phyloP scores from a whole-genome alignment of 1,140 invertebrate genomes.

The Zaprionus kolodkinae region DNA sequence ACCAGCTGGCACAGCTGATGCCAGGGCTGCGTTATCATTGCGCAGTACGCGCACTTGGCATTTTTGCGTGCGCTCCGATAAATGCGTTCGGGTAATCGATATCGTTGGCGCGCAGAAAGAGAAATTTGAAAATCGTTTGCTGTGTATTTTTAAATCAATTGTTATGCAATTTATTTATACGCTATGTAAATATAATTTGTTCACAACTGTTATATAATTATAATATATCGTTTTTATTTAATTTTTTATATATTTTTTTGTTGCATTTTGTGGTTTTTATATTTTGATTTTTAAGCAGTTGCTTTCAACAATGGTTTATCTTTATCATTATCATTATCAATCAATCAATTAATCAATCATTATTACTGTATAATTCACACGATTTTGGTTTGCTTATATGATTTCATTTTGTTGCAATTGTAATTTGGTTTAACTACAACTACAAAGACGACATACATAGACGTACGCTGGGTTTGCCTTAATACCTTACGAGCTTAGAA shows the following conservation, averaged over 20 bases:
- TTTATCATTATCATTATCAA: constrained; percentile 33
- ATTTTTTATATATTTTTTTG: constrained; percentile 23
- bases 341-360: constrained; percentile 51
- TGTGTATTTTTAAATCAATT: constrained; percentile 75
- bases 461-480: constrained; percentile 44
- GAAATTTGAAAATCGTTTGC: neutral
- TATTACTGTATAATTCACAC: constrained; percentile 60
- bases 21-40: constrained; percentile 9
- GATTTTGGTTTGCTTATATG: constrained; percentile 43
- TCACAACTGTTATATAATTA: constrained; percentile 82
- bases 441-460: constrained; percentile 44
- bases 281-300: constrained; percentile 74
- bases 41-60: neutral
- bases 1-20: constrained; percentile 18
- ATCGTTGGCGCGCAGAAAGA: neutral
- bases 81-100: neutral
- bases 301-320: constrained; percentile 74
- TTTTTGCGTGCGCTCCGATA: neutral
- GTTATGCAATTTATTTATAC: constrained; percentile 81
- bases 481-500: constrained; percentile 54
- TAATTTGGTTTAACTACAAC: constrained; percentile 69
- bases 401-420: constrained; percentile 31
- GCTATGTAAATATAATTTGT: constrained; percentile 82
- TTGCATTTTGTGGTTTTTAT: constrained; percentile 32
- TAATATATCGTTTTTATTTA: constrained; percentile 51